Percentiles rank a stretch among this genome's conserved stretches.
Evolutionary conservation across 2,888 invertebrate species (phyloP).

Genomic region (Anarsia innoxiella): DNA sequence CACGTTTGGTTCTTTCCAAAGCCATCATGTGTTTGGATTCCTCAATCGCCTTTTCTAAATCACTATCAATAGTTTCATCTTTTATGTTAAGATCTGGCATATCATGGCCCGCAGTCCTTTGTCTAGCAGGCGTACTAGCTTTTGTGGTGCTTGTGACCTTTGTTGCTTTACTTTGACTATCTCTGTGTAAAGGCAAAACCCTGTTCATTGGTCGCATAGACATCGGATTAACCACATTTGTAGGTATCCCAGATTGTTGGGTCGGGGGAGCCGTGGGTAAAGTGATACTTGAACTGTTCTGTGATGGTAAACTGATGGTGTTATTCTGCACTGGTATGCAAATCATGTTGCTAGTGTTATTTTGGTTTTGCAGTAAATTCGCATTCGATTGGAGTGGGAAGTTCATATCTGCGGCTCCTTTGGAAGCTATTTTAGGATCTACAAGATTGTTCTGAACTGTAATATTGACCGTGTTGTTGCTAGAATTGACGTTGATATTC

Average conservation of each 20-base stretch:
- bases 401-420: conserved; percentile 54
- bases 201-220: conserved; percentile 83
- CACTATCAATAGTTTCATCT: conserved; percentile 69
- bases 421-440: conserved; percentile 67
- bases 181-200: conserved; percentile 85
- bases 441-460: conserved; percentile 69
- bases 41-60: conserved; percentile 66
- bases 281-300: conserved; percentile 73
- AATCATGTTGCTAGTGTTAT: conserved; percentile 52
- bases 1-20: conserved; percentile 56
- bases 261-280: conserved; percentile 77
- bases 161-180: conserved; percentile 70
- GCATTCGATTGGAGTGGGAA: conserved; percentile 57
- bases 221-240: conserved; percentile 83
- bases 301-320: conserved; percentile 65
- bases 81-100: conserved; percentile 71
- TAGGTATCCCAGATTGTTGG: conserved; percentile 78
- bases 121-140: conserved; percentile 40
- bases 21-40: conserved; percentile 71
- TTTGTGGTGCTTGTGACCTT: conserved; percentile 47
- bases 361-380: conserved; percentile 53
- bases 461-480: conserved; percentile 67
- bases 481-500: conserved; percentile 70
- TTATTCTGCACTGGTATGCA: conserved; percentile 63
- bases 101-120: conserved; percentile 58